phyloP scores from a whole-genome alignment of 2,888 invertebrate genomes.

The Hydropsyche betteni region DNA sequence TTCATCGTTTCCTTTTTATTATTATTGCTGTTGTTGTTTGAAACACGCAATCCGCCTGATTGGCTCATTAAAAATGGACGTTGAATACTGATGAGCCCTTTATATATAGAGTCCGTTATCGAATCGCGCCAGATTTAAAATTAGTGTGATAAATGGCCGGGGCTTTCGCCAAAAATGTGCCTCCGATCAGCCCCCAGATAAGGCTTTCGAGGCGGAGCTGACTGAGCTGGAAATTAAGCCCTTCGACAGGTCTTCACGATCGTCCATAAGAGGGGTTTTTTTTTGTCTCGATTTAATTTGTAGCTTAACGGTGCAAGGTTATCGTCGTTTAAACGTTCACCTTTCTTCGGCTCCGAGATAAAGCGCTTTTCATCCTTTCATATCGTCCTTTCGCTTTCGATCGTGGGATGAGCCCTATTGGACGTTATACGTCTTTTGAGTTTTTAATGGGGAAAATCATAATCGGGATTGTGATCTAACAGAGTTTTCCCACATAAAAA shows the following conservation, averaged over 20 bases:
- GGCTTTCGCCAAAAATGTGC: neutral
- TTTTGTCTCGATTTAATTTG: slow-evolving; percentile 16
- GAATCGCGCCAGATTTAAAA: neutral
- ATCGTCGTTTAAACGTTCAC: slow-evolving; percentile 10
- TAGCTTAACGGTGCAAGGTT: neutral
- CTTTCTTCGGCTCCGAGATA: neutral
- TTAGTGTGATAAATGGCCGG: slow-evolving; percentile 2
- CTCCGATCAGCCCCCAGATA: neutral
- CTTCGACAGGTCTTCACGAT: slow-evolving; percentile 3
- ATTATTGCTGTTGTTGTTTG: no score
- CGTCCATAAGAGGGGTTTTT: neutral
- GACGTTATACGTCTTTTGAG: neutral
- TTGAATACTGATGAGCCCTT: no score
- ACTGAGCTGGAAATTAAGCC: slow-evolving; percentile 8
- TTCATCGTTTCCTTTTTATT: no score
- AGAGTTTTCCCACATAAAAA: no score
- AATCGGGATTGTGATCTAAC: no score
- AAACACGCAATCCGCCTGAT: no score
- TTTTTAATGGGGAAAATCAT: neutral
- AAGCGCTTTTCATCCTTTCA: slow-evolving; percentile 16
- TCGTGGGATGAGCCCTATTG: neutral
- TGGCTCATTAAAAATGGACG: no score
- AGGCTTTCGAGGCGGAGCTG: neutral
- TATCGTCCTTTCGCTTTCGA: slow-evolving; percentile 2
- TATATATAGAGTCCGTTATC: no score